phyloP scores from a whole-genome alignment of 2,888 invertebrate species.

The Nemotelus pantherinus region DNA sequence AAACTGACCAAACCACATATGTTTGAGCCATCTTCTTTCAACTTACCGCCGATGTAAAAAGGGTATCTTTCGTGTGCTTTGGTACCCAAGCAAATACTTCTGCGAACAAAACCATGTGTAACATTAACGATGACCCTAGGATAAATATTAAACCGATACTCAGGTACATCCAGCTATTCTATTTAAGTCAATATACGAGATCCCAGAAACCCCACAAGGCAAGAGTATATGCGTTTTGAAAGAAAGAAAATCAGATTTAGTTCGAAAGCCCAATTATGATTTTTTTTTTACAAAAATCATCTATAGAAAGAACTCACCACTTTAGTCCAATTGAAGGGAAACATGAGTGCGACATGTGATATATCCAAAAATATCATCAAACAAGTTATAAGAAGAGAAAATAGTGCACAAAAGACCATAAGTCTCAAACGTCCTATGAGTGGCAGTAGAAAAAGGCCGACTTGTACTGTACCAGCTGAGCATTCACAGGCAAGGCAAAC shows the following conservation, averaged over 20 bases:
- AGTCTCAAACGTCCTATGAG: conserved; percentile 78
- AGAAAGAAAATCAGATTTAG: conserved; percentile 40
- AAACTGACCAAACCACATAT: background rate
- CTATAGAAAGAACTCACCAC: conserved; percentile 69
- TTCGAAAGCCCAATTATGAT: conserved; percentile 38
- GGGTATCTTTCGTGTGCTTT: conserved; percentile 76
- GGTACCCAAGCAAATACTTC: conserved; percentile 76
- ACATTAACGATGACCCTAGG: conserved; percentile 74
- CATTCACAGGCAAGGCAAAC: conserved; percentile 79
- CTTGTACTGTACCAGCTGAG: conserved; percentile 79
- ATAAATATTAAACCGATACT: conserved; percentile 77
- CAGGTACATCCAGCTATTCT: conserved; percentile 80
- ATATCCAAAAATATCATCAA: conserved; percentile 82
- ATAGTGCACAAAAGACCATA: conserved; percentile 80
- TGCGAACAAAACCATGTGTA: conserved; percentile 74
- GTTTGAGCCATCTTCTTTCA: conserved; percentile 10
- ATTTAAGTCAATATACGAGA: conserved; percentile 50
- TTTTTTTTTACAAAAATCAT: conserved; percentile 29
- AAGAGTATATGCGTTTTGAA: background rate
- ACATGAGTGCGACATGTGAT: conserved; percentile 80
- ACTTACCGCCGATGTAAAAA: conserved; percentile 73
- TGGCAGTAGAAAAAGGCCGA: conserved; percentile 80
- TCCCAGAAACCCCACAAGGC: too few relatives aligned
- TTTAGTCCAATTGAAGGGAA: conserved; percentile 82
- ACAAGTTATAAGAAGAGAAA: conserved; percentile 78